These are phyloP conservation scores for Microcebus tavaratra DNA, from an alignment of 2,113 vertebrate species.

Conservation along the genomic window DNA sequence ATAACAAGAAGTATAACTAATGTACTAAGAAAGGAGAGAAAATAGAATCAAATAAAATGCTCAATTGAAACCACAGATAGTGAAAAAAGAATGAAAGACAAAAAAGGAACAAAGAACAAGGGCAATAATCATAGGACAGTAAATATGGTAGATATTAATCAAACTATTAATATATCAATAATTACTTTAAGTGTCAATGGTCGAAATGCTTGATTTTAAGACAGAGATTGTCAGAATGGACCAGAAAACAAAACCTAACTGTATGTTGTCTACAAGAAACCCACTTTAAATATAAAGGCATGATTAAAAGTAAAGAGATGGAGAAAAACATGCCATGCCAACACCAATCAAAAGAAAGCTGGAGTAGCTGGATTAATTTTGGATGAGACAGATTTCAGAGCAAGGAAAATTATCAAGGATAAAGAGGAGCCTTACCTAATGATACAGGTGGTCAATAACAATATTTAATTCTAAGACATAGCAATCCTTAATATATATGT, in stretches of 20 bases:
- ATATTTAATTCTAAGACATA: not conserved
- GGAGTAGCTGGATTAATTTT: not conserved
- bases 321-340: not conserved
- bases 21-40: not conserved
- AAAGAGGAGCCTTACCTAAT: not conserved
- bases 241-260: not conserved
- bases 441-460: not conserved
- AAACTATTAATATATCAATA: not conserved
- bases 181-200: not conserved
- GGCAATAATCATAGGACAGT: not conserved
- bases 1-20: not conserved
- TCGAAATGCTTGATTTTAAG: not conserved
- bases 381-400: not conserved
- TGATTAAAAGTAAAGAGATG: not conserved
- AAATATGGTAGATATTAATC: not conserved
- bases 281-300: not conserved
- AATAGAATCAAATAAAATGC: not conserved
- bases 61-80: not conserved
- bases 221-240: not conserved
- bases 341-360: not conserved
- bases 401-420: not conserved
- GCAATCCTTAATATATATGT: not conserved
- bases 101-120: not conserved
- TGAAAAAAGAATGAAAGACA: not conserved
- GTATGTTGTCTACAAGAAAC: not conserved